These are phyloP conservation scores for Artemia sinica DNA, from an alignment of 2,888 invertebrate genomes.

Conservation along the genomic window DNA sequence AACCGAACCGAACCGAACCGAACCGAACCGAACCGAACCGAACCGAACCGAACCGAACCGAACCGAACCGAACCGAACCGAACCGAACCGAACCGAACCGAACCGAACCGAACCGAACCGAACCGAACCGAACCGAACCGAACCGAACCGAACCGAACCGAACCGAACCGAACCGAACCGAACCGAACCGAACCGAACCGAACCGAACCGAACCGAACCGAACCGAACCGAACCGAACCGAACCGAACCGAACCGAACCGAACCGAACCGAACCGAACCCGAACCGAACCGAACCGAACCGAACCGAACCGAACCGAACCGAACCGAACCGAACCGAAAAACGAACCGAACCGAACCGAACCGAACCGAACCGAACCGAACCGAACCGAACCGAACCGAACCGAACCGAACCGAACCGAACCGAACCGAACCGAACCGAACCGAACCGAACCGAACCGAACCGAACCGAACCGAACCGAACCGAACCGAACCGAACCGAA, in stretches of 20 bases:
- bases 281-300: slow-evolving; percentile 23
- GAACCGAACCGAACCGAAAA: too few relatives aligned
- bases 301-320: slow-evolving; percentile 16
- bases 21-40: slow-evolving; percentile 23
- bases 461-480: slow-evolving; percentile 22
- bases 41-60: slow-evolving; percentile 22
- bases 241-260: slow-evolving; percentile 22
- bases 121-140: too few relatives aligned
- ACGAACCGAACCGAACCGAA: too few relatives aligned
- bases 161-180: slow-evolving; percentile 20
- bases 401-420: too few relatives aligned
- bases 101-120: too few relatives aligned
- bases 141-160: slow-evolving; percentile 5
- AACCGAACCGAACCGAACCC: slow-evolving; percentile 22
- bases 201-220: slow-evolving; percentile 21
- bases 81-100: slow-evolving; percentile 22
- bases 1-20: slow-evolving; percentile 21
- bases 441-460: slow-evolving; percentile 21
- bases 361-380: slow-evolving; percentile 23
- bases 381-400: slow-evolving; percentile 22
- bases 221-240: slow-evolving; percentile 22
- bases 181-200: slow-evolving; percentile 21
- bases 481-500: slow-evolving; percentile 21
- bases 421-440: slow-evolving; percentile 20
- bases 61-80: slow-evolving; percentile 22